Evolutionary conservation across 2,888 invertebrate genomes (phyloP).

Genomic region (Parnassius mnemosyne): DNA sequence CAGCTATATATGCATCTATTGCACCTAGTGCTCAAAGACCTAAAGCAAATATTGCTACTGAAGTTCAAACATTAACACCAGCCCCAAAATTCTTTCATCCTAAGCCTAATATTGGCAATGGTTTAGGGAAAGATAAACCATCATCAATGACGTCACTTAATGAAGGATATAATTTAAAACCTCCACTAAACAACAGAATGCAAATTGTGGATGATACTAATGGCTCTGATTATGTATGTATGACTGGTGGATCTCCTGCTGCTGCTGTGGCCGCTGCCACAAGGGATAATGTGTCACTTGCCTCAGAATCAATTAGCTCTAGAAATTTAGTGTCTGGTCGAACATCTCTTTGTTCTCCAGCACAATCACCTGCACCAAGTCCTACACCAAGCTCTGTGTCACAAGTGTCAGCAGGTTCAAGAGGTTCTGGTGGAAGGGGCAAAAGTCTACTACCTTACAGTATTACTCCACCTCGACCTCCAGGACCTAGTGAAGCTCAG

Average conservation of each 20-base stretch:
- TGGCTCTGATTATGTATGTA: slow-evolving; percentile 90
- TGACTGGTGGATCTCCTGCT: slow-evolving; percentile 86
- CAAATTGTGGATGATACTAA: slow-evolving; percentile 85
- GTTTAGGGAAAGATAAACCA: slow-evolving; percentile 66
- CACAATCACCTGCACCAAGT: slow-evolving; percentile 81
- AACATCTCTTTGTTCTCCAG: slow-evolving; percentile 75
- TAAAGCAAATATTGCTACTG: slow-evolving; percentile 76
- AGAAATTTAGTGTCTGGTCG: slow-evolving; percentile 67
- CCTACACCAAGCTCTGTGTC: slow-evolving; percentile 84
- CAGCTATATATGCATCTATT: slow-evolving; percentile 77
- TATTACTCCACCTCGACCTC: slow-evolving; percentile 92
- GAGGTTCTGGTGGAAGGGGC: slow-evolving; percentile 77
- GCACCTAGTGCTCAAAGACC: slow-evolving; percentile 78
- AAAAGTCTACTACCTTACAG: slow-evolving; percentile 91
- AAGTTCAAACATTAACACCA: slow-evolving; percentile 76
- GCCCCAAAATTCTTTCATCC: slow-evolving; percentile 80
- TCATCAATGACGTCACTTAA: slow-evolving; percentile 44
- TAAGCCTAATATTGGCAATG: slow-evolving; percentile 81
- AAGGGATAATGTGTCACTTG: slow-evolving; percentile 64
- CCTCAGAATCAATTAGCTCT: slow-evolving; percentile 62
- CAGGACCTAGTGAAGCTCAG: slow-evolving; percentile 95
- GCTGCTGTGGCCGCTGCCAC: slow-evolving; percentile 70
- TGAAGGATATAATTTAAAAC: slow-evolving; percentile 49
- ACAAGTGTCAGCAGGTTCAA: slow-evolving; percentile 81
- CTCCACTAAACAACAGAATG: slow-evolving; percentile 58